phyloP scores from a whole-genome alignment of 2,113 vertebrate species.

The Phoenicopterus ruber region DNA sequence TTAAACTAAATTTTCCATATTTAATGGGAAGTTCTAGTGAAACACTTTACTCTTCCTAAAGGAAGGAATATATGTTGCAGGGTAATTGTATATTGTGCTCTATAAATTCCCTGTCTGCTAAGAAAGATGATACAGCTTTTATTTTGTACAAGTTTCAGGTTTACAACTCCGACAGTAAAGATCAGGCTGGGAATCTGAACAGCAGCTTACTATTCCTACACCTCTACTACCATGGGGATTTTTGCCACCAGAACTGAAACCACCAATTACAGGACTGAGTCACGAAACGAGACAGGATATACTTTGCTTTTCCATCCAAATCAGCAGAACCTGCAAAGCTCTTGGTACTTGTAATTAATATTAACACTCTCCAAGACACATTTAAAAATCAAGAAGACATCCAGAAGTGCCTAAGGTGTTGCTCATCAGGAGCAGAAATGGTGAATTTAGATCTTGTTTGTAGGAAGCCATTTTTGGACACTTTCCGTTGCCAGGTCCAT shows the following conservation, averaged over 20 bases:
- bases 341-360: background rate
- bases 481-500: background rate
- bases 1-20: background rate
- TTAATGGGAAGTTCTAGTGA: background rate
- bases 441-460: background rate
- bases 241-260: slow-evolving; percentile 7
- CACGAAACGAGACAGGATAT: background rate
- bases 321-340: background rate
- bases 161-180: background rate
- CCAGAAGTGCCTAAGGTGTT: background rate
- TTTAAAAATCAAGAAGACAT: background rate
- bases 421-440: background rate
- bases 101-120: background rate
- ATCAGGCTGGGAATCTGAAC: slow-evolving; percentile 9
- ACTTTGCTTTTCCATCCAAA: background rate
- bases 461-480: background rate
- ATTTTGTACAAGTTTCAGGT: background rate
- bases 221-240: background rate
- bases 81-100: background rate
- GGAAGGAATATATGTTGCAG: background rate
- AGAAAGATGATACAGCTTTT: slow-evolving; percentile 14
- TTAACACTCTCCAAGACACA: background rate
- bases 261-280: background rate
- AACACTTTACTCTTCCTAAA: background rate
- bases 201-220: background rate